Evolutionary conservation across 2,797 vertebrate species (phyloP).

Genomic region (Pseudocheirus occidentalis): DNA sequence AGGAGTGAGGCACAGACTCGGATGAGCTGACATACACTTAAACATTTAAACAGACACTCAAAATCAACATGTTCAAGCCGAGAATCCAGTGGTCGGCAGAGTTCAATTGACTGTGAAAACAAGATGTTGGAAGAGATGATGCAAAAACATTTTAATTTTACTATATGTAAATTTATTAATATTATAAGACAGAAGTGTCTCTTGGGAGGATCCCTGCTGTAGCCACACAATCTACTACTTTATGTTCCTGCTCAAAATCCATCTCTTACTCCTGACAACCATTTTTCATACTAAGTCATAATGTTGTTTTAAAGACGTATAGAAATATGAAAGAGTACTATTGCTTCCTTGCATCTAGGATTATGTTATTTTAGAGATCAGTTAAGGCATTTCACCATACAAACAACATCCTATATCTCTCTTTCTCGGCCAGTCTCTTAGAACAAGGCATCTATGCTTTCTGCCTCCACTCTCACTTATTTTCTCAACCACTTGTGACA

Average conservation of each 20-base stretch:
- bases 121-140: constrained; percentile 12
- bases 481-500: background rate
- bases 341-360: background rate
- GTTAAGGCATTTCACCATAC: background rate
- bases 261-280: constrained; percentile 3
- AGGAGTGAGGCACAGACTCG: constrained; percentile 95
- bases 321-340: background rate
- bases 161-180: background rate
- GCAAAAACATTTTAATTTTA: background rate
- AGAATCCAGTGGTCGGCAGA: constrained; percentile 95
- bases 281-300: constrained; percentile 19
- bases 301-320: background rate
- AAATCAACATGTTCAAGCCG: constrained; percentile 97
- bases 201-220: background rate
- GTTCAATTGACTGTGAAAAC: constrained; percentile 90
- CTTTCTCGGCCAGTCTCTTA: background rate
- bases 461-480: background rate
- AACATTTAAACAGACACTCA: constrained; percentile 92
- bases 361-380: constrained; percentile 7
- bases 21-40: constrained; percentile 89
- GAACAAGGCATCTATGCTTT: background rate
- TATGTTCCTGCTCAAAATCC: background rate
- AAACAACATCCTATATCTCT: background rate
- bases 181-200: background rate
- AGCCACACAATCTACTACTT: background rate